Conservation (phyloP, 2,888 invertebrate species). For the Idaea straminata region DNA sequence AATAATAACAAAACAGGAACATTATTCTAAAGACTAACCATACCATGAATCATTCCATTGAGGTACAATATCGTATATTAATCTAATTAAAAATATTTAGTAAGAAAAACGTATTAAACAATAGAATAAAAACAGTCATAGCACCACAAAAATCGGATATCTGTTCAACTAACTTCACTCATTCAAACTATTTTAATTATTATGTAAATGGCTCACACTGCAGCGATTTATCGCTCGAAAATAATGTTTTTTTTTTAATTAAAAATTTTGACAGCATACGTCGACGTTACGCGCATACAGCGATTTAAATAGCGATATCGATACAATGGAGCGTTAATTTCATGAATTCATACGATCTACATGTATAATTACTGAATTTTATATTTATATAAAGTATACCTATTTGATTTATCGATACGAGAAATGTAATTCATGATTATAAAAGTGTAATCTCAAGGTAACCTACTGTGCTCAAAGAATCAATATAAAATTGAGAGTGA, state of each 20-base stretch:
- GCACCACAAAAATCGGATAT: not conserved
- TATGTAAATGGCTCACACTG: not conserved
- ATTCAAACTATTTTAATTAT: not conserved
- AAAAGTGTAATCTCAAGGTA: not conserved
- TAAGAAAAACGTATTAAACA: not conserved
- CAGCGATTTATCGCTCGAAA: not conserved
- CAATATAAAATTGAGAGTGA: not conserved
- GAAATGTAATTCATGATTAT: too few species aligned
- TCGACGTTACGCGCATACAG: not conserved
- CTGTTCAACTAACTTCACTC: not conserved
- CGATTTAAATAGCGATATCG: not conserved
- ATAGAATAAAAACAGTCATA: not conserved
- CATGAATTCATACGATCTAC: not conserved
- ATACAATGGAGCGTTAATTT: not conserved
- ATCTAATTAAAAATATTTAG: not conserved
- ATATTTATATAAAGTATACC: not conserved
- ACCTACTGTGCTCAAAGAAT: not conserved
- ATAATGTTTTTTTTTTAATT: too few species aligned
- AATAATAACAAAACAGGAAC: slow-evolving; percentile 22
- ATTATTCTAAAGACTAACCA: slow-evolving; percentile 12
- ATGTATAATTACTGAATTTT: not conserved
- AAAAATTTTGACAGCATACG: too few species aligned
- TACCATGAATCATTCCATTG: not conserved
- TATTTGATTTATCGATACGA: not conserved
- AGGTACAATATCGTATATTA: not conserved